Conservation (phyloP, 1,140 invertebrate species). For the Drosophila pectinifera region DNA sequence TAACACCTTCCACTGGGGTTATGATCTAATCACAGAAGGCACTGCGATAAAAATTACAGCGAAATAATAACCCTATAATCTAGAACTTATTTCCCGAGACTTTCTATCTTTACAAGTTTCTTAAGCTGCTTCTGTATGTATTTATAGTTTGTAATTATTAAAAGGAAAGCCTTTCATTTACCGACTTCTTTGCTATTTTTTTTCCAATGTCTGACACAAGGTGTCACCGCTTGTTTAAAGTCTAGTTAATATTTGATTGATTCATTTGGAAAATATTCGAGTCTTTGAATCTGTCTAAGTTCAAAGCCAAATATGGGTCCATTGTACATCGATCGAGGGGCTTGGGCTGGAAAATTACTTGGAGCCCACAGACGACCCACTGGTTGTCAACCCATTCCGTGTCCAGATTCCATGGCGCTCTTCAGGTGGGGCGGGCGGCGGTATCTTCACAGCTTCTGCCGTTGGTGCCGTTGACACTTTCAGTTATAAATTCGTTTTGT, state of each 20-base stretch:
- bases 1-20: constrained; percentile 36
- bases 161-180: no score
- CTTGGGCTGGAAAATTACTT: constrained; percentile 59
- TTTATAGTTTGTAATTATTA: neutral
- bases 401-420: constrained; percentile 4
- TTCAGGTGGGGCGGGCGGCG: neutral
- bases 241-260: constrained; percentile 14
- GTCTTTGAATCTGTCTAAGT: constrained; percentile 15
- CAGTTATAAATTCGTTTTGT: constrained; percentile 49
- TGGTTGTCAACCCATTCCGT: constrained; percentile 11
- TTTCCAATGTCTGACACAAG: constrained; percentile 30
- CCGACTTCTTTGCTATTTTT: no score
- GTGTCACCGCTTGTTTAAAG: constrained; percentile 12
- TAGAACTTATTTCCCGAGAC: neutral
- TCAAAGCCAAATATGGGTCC: constrained; percentile 48
- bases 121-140: no score
- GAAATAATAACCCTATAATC: neutral
- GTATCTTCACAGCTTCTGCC: constrained; percentile 40
- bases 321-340: constrained; percentile 20
- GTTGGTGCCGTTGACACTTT: constrained; percentile 49
- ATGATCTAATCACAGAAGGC: neutral
- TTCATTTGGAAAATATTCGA: constrained; percentile 4
- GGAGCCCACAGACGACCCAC: constrained; percentile 6
- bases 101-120: no score
- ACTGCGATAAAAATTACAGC: constrained; percentile 7